Evolutionary conservation across 2,113 vertebrate species (phyloP).

Genomic region (Hyaena hyaena): DNA sequence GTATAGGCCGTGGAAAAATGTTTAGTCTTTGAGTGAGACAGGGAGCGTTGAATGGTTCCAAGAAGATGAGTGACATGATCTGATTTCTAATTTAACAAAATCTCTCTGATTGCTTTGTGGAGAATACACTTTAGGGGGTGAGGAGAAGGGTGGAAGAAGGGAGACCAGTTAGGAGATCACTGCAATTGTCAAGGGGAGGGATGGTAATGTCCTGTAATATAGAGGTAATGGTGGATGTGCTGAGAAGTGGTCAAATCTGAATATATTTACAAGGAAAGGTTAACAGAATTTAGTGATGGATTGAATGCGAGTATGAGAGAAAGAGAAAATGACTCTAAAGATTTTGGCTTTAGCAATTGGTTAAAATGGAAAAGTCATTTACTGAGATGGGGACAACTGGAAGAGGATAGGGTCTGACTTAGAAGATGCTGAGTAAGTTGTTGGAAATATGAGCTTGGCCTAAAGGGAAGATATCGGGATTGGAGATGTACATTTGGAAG

Average conservation of each 20-base stretch:
- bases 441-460: neutral
- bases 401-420: neutral
- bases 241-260: neutral
- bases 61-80: neutral
- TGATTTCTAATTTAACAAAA: neutral
- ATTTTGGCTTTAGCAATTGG: neutral
- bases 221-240: neutral
- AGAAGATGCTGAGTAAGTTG: neutral
- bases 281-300: neutral
- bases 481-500: neutral
- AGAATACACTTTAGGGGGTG: neutral
- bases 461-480: neutral
- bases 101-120: neutral
- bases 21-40: neutral
- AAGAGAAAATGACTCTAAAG: neutral
- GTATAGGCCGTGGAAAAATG: neutral
- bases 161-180: neutral
- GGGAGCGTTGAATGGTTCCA: neutral
- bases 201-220: neutral
- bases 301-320: neutral
- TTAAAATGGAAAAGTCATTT: slow-evolving; percentile 48
- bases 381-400: neutral
- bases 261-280: neutral
- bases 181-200: neutral
- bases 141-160: neutral